These are phyloP conservation scores for Andrena chrysosceles DNA, from an alignment of 2,888 invertebrate genomes.

Conservation along the genomic window DNA sequence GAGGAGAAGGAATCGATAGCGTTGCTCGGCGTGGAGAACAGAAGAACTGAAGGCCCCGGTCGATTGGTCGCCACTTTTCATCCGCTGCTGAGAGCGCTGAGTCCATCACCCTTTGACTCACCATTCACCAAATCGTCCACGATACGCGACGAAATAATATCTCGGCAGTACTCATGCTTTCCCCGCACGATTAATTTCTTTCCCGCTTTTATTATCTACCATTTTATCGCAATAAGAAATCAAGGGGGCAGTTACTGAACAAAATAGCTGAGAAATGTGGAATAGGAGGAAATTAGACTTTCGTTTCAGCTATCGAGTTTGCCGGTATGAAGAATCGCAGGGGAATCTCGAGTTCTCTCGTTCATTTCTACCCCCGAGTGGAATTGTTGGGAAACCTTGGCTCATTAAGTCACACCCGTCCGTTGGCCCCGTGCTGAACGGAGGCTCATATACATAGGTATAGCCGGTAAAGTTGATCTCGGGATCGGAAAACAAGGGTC, in stretches of 20 bases:
- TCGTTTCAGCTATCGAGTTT: no score
- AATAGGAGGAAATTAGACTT: no score
- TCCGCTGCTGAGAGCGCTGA: conserved; percentile 8
- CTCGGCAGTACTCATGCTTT: conserved; percentile 18
- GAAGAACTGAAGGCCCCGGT: neutral
- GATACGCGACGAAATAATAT: conserved; percentile 44
- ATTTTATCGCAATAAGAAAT: no score
- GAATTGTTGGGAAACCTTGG: no score
- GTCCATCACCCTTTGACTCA: conserved; percentile 48
- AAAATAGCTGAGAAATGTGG: no score
- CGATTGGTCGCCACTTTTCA: neutral
- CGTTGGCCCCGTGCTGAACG: no score
- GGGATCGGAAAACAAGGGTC: neutral
- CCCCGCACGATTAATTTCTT: neutral
- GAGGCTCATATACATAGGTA: no score
- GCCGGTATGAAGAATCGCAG: no score
- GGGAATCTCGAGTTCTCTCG: no score
- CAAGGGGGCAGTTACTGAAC: no score
- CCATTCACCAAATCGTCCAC: conserved; percentile 33
- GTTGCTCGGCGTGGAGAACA: neutral
- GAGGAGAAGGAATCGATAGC: neutral
- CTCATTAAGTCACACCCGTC: no score
- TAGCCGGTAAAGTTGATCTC: neutral
- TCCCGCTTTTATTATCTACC: neutral
- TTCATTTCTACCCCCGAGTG: no score